A percentile compares a stretch with the other conserved stretches of the same genome.
Conservation (phyloP, 2,888 invertebrate species). For the Blastobasis adustella region DNA sequence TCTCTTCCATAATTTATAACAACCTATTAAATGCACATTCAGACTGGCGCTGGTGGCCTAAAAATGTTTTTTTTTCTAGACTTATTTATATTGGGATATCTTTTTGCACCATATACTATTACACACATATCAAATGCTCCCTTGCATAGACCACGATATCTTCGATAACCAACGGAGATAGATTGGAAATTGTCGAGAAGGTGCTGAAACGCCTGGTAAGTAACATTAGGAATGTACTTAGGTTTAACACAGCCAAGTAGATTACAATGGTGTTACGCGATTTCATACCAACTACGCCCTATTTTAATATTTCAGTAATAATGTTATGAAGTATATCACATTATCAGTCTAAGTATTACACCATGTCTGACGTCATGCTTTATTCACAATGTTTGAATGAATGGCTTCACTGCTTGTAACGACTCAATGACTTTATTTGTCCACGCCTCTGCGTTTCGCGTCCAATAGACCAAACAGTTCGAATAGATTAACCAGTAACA, state of each 20-base stretch:
- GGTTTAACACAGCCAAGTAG: slow-evolving; percentile 58
- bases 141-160: neutral
- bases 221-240: slow-evolving; percentile 57
- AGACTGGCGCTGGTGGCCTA: slow-evolving; percentile 45
- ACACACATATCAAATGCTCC: slow-evolving; percentile 15
- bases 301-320: no score
- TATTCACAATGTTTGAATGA: no score
- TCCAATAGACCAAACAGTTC: no score
- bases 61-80: slow-evolving; percentile 25
- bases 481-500: no score
- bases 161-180: neutral
- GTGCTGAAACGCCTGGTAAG: slow-evolving; percentile 21
- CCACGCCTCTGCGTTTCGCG: no score
- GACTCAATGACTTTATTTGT: no score
- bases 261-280: no score
- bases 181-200: slow-evolving; percentile 46
- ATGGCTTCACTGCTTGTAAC: no score
- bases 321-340: no score
- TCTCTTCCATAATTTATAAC: slow-evolving; percentile 61
- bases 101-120: slow-evolving; percentile 27
- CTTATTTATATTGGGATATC: slow-evolving; percentile 26
- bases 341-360: no score
- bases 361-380: no score
- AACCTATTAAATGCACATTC: slow-evolving; percentile 69
- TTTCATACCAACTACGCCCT: no score